Evolutionary conservation across 2,797 vertebrate species (phyloP).

Genomic region (Sebastes oblongus): DNA sequence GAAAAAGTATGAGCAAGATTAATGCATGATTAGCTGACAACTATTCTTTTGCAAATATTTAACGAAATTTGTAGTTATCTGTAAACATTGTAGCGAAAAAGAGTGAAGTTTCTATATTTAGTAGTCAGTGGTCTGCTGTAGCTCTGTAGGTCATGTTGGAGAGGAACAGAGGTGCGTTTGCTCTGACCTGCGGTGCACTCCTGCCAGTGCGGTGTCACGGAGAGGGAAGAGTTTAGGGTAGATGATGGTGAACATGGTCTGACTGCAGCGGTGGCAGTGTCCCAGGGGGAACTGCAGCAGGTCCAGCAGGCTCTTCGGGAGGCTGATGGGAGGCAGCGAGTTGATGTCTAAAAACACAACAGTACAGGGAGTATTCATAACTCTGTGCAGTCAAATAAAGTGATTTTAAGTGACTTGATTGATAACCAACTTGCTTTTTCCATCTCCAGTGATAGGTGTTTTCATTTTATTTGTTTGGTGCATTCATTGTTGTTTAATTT

Average conservation of each 20-base stretch:
- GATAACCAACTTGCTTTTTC: neutral
- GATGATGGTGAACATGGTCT: constrained; percentile 97
- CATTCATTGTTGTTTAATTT: neutral
- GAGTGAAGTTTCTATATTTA: too few relatives aligned
- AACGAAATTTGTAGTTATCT: neutral
- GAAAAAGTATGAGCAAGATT: neutral
- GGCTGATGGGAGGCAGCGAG: constrained; percentile 84
- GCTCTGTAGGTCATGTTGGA: neutral
- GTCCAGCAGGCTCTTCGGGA: constrained; percentile 92
- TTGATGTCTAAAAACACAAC: constrained; percentile 79
- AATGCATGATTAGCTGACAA: neutral
- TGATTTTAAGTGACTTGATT: neutral
- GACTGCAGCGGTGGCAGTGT: constrained; percentile 96
- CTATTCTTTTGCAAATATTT: neutral
- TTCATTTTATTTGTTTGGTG: neutral
- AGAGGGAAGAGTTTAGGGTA: constrained; percentile 96
- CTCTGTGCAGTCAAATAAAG: neutral
- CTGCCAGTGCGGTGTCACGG: constrained; percentile 92
- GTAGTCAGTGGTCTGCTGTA: neutral
- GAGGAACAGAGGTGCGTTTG: neutral
- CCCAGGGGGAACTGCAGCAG: constrained; percentile 92
- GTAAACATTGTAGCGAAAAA: neutral
- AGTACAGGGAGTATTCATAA: neutral
- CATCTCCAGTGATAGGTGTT: neutral
- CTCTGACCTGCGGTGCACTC: constrained; percentile 93